Percentiles rank a stretch among this genome's conserved stretches.
phyloP scores from a whole-genome alignment of 2,888 invertebrate genomes.

The Seira musarum region DNA sequence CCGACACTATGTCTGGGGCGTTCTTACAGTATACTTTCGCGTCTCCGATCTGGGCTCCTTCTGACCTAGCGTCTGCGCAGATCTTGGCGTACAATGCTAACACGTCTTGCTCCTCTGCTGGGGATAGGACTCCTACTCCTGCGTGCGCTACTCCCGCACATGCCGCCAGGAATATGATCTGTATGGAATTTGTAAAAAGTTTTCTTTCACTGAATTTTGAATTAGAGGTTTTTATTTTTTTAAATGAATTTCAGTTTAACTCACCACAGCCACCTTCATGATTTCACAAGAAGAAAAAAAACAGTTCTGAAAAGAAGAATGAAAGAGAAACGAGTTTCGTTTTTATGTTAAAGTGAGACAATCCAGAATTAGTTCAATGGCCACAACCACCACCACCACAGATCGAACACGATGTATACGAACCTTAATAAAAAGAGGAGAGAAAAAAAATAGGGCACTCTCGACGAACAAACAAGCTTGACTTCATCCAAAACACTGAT shows the following conservation, averaged over 20 bases:
- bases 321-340: neutral
- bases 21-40: constrained; percentile 50
- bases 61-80: constrained; percentile 25
- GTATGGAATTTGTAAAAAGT: neutral
- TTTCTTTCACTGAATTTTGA: no score
- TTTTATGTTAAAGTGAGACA: neutral
- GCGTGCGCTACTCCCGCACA: constrained; percentile 25
- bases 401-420: no score
- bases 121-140: constrained; percentile 48
- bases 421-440: no score
- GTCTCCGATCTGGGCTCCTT: constrained; percentile 46
- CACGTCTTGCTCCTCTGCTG: constrained; percentile 47
- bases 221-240: neutral
- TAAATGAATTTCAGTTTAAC: neutral
- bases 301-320: neutral
- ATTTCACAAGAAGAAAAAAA: neutral
- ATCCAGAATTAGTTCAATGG: constrained; percentile 2
- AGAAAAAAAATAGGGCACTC: neutral
- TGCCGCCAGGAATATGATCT: constrained; percentile 12
- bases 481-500: neutral
- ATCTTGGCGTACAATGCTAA: constrained; percentile 35
- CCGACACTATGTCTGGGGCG: constrained; percentile 31
- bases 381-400: no score
- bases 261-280: constrained; percentile 13
- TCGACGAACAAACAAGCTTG: neutral